Conservation (phyloP, 2,797 vertebrate genomes). For the Carduelis carduelis region DNA sequence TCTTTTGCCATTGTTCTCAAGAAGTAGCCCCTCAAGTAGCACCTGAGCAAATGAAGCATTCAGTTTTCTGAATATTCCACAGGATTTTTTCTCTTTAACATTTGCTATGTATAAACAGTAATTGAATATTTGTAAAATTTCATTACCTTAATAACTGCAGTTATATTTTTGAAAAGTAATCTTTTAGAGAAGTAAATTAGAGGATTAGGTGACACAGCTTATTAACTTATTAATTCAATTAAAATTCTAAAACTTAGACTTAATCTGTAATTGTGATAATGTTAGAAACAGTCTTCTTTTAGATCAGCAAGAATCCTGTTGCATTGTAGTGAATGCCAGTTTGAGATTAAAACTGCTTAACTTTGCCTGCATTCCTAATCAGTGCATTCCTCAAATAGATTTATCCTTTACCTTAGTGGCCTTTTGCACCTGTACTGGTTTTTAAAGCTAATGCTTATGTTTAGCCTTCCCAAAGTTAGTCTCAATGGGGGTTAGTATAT, state of each 20-base stretch:
- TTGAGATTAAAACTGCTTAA: background rate
- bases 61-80: background rate
- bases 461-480: background rate
- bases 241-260: background rate
- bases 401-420: background rate
- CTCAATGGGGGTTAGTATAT: background rate
- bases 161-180: background rate
- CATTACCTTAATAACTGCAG: background rate
- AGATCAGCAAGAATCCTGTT: background rate
- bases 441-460: background rate
- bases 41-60: background rate
- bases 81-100: background rate
- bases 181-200: background rate
- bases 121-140: background rate
- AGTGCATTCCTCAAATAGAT: background rate
- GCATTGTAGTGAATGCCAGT: background rate
- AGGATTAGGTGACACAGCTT: background rate
- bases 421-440: background rate
- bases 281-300: background rate
- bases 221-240: background rate
- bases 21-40: conserved; percentile 14
- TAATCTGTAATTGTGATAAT: background rate
- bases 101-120: background rate
- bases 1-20: conserved; percentile 35
- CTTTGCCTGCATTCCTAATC: background rate